These are phyloP conservation scores for Nematostella vectensis DNA, from an alignment of 92 coral and sea anemone species.

Conservation along the genomic window DNA sequence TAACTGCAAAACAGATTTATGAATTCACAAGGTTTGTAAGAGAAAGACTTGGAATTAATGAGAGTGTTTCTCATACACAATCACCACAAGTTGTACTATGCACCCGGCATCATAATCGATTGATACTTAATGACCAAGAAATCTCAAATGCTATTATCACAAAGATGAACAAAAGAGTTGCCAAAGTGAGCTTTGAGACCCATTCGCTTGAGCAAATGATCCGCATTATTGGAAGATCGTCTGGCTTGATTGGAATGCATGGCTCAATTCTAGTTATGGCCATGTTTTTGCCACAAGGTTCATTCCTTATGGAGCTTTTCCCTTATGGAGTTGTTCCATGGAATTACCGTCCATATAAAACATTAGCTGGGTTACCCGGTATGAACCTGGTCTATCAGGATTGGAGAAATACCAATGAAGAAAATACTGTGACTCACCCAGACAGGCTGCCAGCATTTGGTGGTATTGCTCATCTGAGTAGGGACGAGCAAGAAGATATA, in stretches of 20 bases:
- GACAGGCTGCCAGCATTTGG: constrained; percentile 73
- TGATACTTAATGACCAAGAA: constrained; percentile 68
- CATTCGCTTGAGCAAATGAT: constrained; percentile 61
- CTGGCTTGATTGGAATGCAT: constrained; percentile 90
- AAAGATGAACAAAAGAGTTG: constrained; percentile 51
- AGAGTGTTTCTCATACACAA: neutral
- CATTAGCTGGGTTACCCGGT: constrained; percentile 68
- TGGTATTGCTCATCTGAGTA: constrained; percentile 71
- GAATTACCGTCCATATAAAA: constrained; percentile 74
- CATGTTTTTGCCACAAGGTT: constrained; percentile 67
- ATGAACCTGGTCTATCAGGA: constrained; percentile 49
- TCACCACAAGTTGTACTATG: constrained; percentile 46
- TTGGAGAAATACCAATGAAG: constrained; percentile 73
- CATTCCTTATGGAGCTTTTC: constrained; percentile 68
- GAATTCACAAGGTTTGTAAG: constrained; percentile 62
- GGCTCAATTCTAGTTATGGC: constrained; percentile 83
- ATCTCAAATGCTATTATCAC: constrained; percentile 69
- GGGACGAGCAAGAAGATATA: constrained; percentile 43
- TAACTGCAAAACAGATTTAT: constrained; percentile 37
- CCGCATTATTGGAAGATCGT: constrained; percentile 50
- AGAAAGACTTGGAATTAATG: constrained; percentile 35
- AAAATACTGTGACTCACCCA: constrained; percentile 81
- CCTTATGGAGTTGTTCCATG: constrained; percentile 80
- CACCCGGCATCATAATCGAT: constrained; percentile 72
- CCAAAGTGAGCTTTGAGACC: constrained; percentile 73